Conservation (phyloP, 2,888 invertebrate genomes). For the Suillia variegata region DNA sequence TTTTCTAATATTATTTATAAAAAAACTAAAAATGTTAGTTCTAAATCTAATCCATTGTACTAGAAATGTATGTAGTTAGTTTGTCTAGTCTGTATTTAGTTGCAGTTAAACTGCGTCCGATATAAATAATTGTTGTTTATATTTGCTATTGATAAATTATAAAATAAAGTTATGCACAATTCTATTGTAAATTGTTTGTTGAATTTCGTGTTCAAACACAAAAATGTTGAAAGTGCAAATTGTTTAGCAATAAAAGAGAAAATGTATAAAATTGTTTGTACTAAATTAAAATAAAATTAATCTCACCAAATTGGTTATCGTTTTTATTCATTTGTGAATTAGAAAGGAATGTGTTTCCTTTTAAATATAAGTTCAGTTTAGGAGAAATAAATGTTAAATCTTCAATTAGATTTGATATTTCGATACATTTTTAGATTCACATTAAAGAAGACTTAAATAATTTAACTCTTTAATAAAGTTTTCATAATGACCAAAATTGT, state of each 20-base stretch:
- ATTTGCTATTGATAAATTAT: neutral
- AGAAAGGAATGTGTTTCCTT: no score
- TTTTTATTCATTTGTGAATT: no score
- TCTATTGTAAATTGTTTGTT: neutral
- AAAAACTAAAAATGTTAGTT: neutral
- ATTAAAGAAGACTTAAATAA: no score
- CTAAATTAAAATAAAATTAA: no score
- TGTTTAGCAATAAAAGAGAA: neutral
- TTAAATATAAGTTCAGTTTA: no score
- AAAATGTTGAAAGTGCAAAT: neutral
- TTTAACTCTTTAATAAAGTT: no score
- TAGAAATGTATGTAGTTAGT: conserved; percentile 31
- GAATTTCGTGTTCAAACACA: neutral
- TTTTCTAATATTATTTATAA: conserved; percentile 3
- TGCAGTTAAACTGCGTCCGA: neutral
- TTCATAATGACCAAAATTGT: no score
- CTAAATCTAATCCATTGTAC: neutral
- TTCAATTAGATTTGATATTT: no score
- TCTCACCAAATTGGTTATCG: no score
- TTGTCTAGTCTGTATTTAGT: conserved; percentile 48
- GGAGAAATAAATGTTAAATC: no score
- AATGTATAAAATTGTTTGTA: no score
- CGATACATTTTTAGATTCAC: no score
- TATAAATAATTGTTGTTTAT: neutral
- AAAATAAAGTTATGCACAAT: neutral